Evolutionary conservation across 2,797 vertebrate species (phyloP), one percentile per base, ranked within the genome.

Genomic region (Tenualosa thibaudeaui): DNA sequence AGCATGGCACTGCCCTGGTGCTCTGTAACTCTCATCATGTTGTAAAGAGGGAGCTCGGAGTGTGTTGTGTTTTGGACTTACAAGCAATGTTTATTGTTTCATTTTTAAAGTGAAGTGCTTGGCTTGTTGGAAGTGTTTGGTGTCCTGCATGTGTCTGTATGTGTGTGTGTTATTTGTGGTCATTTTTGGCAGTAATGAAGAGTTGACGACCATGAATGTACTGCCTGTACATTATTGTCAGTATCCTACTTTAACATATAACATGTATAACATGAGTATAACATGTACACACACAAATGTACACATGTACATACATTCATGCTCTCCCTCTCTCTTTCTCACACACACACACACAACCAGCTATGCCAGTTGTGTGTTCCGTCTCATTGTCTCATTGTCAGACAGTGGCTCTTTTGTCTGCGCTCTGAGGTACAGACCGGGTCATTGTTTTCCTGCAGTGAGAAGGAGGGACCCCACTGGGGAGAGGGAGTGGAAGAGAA

Each of bases 341-440:
- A 68, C 24, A 68, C 6, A 68, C 10, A 71, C 31, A 71, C 1
- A 17, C 40, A 78, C 15, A 46, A 17, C 46, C 26, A 43, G 15
- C 37, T 22, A 31, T 78, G 5, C 43, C 40, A 78, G 71, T 78
- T 40, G 82, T 87, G 24, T 68, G 81, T 81, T 87, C 22, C 26
- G 31, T 13, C 10, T 58, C 13, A 43, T 56, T 65, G 46, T 87
- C 81, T 68, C 75, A 54, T 50, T 50, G 19, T 54, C 62, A 75
- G 75, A 86, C 86, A 86, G 81, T 56, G 83, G 78, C 31, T 85
- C 84, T 84, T 85, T 88, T 88, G 84, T 87, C 43, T 17, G 1
- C n/a, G 31, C 22, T 31, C 19, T 71, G 43, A 83, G 84, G 83
- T 85, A 68, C 56, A 24, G 37, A 83, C 37, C 82, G 54, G 81